Conservation (phyloP, 1,140 invertebrate species). For the Drosophila neocordata region DNA sequence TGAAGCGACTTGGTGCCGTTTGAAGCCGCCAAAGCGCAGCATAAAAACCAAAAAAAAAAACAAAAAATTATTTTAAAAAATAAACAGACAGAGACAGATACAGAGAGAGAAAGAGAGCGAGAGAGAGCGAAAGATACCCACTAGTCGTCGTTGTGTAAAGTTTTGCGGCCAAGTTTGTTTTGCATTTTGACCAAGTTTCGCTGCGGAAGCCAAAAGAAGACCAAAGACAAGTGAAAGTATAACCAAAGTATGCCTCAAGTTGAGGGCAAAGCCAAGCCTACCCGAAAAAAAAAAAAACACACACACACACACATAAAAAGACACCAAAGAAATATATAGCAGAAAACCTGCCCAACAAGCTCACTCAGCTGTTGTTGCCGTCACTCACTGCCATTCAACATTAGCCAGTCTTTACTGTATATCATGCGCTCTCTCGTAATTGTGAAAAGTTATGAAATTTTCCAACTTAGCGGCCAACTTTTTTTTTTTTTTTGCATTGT, state of each 20-base stretch:
- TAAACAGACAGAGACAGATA: conserved; percentile 23
- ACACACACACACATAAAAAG: not conserved
- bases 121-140: conserved; percentile 50
- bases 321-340: not conserved
- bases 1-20: conserved; percentile 53
- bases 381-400: not conserved
- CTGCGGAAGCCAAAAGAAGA: conserved; percentile 63
- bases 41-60: conserved; percentile 38
- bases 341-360: conserved; percentile 44
- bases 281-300: not conserved
- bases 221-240: conserved; percentile 74
- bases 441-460: conserved; percentile 69
- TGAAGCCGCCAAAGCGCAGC: conserved; percentile 64
- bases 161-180: conserved; percentile 71
- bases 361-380: conserved; percentile 31
- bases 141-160: conserved; percentile 43
- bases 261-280: conserved; percentile 53
- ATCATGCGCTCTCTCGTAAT: conserved; percentile 39
- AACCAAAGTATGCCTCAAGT: conserved; percentile 45
- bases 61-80: conserved; percentile 16
- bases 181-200: conserved; percentile 78
- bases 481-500: conserved; percentile 50
- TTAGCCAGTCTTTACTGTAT: conserved; percentile 11
- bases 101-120: conserved; percentile 26
- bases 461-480: conserved; percentile 36